Conservation (phyloP, 2,888 invertebrate species). For the Neoscelio sp. region DNA sequence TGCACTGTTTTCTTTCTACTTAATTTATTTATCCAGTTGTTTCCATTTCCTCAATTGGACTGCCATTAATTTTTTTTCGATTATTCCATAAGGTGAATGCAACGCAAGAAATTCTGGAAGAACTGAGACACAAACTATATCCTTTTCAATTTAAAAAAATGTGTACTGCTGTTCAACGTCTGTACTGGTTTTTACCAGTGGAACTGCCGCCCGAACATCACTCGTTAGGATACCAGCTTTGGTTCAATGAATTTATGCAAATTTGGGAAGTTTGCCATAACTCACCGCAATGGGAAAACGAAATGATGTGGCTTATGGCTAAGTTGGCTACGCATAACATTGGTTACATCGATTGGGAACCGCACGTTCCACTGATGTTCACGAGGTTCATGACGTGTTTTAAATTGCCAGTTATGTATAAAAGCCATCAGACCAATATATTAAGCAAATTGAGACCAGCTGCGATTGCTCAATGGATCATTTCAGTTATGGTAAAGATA, state of each 20-base stretch:
- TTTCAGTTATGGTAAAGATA: slow-evolving; percentile 84
- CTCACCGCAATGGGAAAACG: slow-evolving; percentile 87
- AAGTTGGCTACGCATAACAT: slow-evolving; percentile 89
- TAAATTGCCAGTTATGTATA: slow-evolving; percentile 91
- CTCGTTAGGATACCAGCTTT: slow-evolving; percentile 88
- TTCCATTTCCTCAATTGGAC: slow-evolving; percentile 9
- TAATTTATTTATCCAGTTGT: not conserved
- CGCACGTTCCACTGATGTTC: slow-evolving; percentile 91
- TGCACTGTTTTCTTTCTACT: too few relatives aligned
- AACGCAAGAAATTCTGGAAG: slow-evolving; percentile 93
- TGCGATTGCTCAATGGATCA: slow-evolving; percentile 84
- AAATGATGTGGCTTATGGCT: slow-evolving; percentile 89
- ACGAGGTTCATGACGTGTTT: slow-evolving; percentile 89
- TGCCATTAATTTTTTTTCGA: slow-evolving; percentile 22
- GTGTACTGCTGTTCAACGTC: slow-evolving; percentile 84
- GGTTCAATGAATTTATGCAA: slow-evolving; percentile 91
- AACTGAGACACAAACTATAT: slow-evolving; percentile 91
- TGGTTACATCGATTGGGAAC: slow-evolving; percentile 95
- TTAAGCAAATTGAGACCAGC: slow-evolving; percentile 84
- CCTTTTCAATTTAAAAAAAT: slow-evolving; percentile 87
- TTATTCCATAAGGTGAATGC: slow-evolving; percentile 85
- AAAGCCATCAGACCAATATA: slow-evolving; percentile 86
- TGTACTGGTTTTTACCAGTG: slow-evolving; percentile 92
- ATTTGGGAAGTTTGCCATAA: slow-evolving; percentile 92
- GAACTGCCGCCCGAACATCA: slow-evolving; percentile 86